Evolutionary conservation across 1,140 invertebrate species (phyloP), one percentile per base, ranked within the genome.

Genomic region (Brachionus sp.): DNA sequence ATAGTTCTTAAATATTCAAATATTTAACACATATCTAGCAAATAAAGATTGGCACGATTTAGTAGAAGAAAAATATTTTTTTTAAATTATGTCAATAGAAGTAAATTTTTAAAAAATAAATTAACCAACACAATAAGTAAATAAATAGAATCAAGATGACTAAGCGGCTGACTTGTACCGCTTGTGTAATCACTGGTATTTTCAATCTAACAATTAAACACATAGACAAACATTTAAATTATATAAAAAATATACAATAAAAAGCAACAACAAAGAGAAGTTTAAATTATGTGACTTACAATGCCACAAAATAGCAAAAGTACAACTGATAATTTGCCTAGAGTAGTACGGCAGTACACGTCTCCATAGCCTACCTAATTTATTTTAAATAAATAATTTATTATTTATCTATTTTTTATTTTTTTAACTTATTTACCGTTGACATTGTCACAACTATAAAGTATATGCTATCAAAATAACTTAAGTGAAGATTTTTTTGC

Each of bases 391-490:
- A 29, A 29, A 29, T 29, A 29, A 42, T 42, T 42, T 42, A 42
- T 10, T 10, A 2, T 42, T 35, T 73, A 46, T 25, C 10, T 12
- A 6, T 42, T 9, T 25, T 39, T 73, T n/a, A n/a, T n/a, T n/a
- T n/a, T n/a, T 12, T 39, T 73, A 73, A 10, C n/a, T 6, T 73
- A 73, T n/a, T 16, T 16, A 42, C 88, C 12, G 89, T 90, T 44
- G 89, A 88, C 88, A 89, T 88, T 62, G 89, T 90, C 70, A 89
- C 88, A 77, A 89, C 83, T 3, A 88, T 86, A 75, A 89, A 88
- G 77, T 90, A 90, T 64, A 89, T 85, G 84, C 87, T 88, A 85
- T 89, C 88, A 87, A 88, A 89, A 84, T 89, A 90, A 0, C 87
- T 87, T 33, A 89, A 64, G 9, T 82, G 62, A 19, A 35, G 13